A percentile compares a stretch with the other conserved stretches of the same genome.
Conservation (phyloP, 2,888 invertebrate species). For the Tupiocoris notatus region DNA sequence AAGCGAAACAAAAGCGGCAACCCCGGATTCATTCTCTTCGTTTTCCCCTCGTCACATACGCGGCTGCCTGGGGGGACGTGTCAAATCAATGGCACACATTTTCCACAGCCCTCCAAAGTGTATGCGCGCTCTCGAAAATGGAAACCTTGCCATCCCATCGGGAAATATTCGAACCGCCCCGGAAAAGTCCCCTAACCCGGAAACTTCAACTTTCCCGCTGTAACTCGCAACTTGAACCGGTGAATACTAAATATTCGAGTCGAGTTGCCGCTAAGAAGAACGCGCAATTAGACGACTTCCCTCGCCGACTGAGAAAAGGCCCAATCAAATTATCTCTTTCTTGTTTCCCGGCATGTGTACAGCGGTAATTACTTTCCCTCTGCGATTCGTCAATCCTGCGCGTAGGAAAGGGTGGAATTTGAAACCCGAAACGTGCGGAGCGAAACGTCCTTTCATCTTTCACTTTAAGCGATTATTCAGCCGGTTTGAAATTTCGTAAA, state of each 20-base stretch:
- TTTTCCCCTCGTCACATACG: conserved; percentile 9
- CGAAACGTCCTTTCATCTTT: no score
- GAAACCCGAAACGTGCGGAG: no score
- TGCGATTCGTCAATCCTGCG: no score
- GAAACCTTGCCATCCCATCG: conserved; percentile 2
- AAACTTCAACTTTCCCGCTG: background rate
- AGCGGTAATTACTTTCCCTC: conserved; percentile 28
- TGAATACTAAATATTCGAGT: conserved; percentile 28
- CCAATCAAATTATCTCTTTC: conserved; percentile 35
- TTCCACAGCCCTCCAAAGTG: no score
- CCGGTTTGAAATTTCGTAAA: no score
- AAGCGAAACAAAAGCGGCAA: conserved; percentile 32
- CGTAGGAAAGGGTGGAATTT: no score
- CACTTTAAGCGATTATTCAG: no score
- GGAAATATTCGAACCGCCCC: background rate
- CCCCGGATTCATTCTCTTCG: conserved; percentile 11
- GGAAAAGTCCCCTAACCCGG: background rate
- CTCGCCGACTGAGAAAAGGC: conserved; percentile 12
- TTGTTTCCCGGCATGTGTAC: conserved; percentile 21
- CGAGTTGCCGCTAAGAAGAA: background rate
- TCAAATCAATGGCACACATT: conserved; percentile 32
- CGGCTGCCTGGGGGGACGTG: background rate
- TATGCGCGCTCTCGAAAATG: background rate
- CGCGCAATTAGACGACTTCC: conserved; percentile 23
- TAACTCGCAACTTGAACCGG: conserved; percentile 27